Percentiles rank a stretch among this genome's conserved stretches.
These are phyloP conservation scores for Platerodrilus igneus DNA, from an alignment of 2,888 invertebrate species.

Conservation along the genomic window DNA sequence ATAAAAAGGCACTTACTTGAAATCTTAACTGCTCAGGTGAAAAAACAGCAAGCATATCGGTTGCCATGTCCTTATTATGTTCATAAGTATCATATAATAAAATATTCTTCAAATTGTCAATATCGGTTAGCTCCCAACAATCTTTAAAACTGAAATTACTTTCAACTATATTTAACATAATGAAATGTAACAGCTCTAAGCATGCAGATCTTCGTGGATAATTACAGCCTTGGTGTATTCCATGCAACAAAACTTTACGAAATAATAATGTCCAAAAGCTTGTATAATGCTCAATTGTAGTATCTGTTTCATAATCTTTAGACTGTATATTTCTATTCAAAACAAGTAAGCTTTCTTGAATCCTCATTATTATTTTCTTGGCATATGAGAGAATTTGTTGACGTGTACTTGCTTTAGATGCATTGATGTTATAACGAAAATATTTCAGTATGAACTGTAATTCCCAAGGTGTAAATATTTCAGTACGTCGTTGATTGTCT, in stretches of 20 bases:
- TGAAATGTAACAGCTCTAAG: slow-evolving; percentile 50
- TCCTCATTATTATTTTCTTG: slow-evolving; percentile 62
- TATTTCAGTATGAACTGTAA: slow-evolving; percentile 59
- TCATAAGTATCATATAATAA: slow-evolving; percentile 67
- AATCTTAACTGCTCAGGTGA: slow-evolving; percentile 40
- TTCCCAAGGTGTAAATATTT: slow-evolving; percentile 58
- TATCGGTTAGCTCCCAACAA: slow-evolving; percentile 33
- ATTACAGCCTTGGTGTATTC: slow-evolving; percentile 59
- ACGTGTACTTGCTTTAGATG: slow-evolving; percentile 62
- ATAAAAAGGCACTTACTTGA: slow-evolving; percentile 33
- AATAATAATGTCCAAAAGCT: slow-evolving; percentile 46
- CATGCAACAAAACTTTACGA: slow-evolving; percentile 32
- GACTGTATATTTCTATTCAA: slow-evolving; percentile 37
- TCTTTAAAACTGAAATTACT: slow-evolving; percentile 30
- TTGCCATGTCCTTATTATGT: slow-evolving; percentile 64
- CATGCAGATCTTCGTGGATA: slow-evolving; percentile 58
- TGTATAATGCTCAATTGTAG: too few species aligned
- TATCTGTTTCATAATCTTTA: background rate
- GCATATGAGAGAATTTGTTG: slow-evolving; percentile 64
- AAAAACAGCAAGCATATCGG: slow-evolving; percentile 52
- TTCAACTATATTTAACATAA: slow-evolving; percentile 20
- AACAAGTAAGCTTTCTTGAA: slow-evolving; percentile 49
- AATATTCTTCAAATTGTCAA: slow-evolving; percentile 36
- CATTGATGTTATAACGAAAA: slow-evolving; percentile 64
- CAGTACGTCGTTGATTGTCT: slow-evolving; percentile 70